phyloP scores from a whole-genome alignment of 1,140 invertebrate species.

The Brachionus manjavacas region DNA sequence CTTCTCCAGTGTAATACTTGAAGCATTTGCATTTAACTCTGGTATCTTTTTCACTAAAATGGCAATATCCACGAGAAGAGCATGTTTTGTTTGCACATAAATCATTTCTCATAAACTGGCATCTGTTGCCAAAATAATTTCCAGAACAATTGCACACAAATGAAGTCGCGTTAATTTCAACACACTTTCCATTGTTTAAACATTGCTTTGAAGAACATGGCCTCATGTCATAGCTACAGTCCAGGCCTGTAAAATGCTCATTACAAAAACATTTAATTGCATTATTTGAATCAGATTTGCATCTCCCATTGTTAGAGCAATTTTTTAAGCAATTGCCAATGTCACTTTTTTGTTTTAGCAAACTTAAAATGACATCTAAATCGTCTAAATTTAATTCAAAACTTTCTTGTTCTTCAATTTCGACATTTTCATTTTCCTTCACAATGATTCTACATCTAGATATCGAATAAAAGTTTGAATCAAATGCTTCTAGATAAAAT shows the following conservation, averaged over 20 bases:
- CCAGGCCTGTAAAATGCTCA: neutral
- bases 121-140: neutral
- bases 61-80: neutral
- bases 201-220: neutral
- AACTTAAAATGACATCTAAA: neutral
- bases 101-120: neutral
- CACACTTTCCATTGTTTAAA: neutral
- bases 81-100: neutral
- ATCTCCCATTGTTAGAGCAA: neutral
- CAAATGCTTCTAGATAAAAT: neutral
- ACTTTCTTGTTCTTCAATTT: neutral
- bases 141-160: neutral
- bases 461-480: neutral
- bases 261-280: neutral
- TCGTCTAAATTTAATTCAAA: neutral
- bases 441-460: neutral
- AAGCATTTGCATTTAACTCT: neutral
- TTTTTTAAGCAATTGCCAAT: neutral
- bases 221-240: neutral
- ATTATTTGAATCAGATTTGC: neutral
- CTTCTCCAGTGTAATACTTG: neutral
- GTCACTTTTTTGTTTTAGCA: neutral
- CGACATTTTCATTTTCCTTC: neutral
- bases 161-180: neutral
- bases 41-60: neutral